Evolutionary conservation across 2,113 vertebrate genomes (phyloP).

Genomic region (Heteronetta atricapilla): DNA sequence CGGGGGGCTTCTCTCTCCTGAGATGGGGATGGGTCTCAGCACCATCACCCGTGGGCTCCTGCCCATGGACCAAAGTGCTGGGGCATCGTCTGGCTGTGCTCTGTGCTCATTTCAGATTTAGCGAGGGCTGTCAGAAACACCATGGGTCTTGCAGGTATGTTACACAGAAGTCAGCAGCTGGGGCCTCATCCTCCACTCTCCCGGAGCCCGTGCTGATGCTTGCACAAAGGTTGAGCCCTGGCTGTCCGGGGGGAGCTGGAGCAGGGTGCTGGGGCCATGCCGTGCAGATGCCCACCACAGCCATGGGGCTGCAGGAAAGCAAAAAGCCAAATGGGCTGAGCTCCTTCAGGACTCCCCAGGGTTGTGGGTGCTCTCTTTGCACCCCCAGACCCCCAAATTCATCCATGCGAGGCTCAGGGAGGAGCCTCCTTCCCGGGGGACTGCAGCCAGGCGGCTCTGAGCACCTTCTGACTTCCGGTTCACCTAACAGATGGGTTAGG

Average conservation of each 20-base stretch:
- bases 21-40: not conserved
- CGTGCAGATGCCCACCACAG: not conserved
- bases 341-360: not conserved
- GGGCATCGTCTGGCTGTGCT: not conserved
- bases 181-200: not conserved
- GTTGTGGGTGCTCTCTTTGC: not conserved
- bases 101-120: not conserved
- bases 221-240: not conserved
- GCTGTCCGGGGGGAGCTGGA: not conserved
- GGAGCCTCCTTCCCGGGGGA: not conserved
- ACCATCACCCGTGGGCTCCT: fast-evolving
- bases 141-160: not conserved
- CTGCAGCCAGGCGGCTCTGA: not conserved
- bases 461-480: not conserved
- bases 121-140: not conserved
- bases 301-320: not conserved
- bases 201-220: not conserved
- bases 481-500: not conserved
- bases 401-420: fast-evolving
- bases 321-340: not conserved
- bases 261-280: not conserved
- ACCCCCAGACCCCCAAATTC: not conserved
- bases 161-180: not conserved
- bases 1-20: not conserved
- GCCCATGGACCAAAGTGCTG: not conserved